Percentiles rank a stretch among this genome's conserved stretches.
Conservation (phyloP, 2,888 invertebrate species). For the Andrena hattorfiana region DNA sequence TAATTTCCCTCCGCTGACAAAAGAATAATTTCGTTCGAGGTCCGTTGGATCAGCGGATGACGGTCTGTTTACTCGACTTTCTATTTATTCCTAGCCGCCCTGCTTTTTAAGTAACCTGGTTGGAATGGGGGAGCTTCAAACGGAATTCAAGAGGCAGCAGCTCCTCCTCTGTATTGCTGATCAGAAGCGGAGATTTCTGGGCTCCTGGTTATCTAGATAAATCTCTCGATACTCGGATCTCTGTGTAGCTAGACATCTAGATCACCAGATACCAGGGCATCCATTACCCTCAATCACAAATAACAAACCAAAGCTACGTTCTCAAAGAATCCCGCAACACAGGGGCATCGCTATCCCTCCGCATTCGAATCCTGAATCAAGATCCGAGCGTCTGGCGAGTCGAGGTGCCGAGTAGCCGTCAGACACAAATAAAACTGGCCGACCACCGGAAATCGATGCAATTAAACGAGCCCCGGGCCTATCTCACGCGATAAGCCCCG, state of each 20-base stretch:
- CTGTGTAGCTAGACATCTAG: not conserved
- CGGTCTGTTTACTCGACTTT: conserved; percentile 32
- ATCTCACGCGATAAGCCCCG: conserved; percentile 43
- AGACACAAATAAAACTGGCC: conserved; percentile 2
- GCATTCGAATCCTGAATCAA: not conserved
- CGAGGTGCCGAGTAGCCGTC: not conserved
- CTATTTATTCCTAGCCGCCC: conserved; percentile 32
- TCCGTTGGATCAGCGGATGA: not conserved
- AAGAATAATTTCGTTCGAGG: conserved; percentile 16
- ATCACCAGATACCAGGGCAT: not conserved
- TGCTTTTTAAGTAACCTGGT: conserved; percentile 21
- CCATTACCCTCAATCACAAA: not conserved
- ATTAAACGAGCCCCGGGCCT: conserved; percentile 36
- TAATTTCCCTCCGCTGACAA: conserved; percentile 5
- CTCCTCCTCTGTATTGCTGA: not conserved
- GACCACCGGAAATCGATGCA: conserved; percentile 40
- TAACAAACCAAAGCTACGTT: not conserved
- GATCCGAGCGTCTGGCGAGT: not conserved
- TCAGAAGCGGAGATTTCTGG: too few species aligned
- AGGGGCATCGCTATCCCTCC: not conserved
- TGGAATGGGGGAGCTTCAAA: not conserved
- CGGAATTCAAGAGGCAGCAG: conserved; percentile 9
- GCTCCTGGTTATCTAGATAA: too few species aligned
- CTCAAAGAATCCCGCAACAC: not conserved
- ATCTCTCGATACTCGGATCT: not conserved